Evolutionary conservation across 2,797 vertebrate species (phyloP), one percentile per base, ranked within the genome.

Genomic region (Catamblyrhynchus diadema): DNA sequence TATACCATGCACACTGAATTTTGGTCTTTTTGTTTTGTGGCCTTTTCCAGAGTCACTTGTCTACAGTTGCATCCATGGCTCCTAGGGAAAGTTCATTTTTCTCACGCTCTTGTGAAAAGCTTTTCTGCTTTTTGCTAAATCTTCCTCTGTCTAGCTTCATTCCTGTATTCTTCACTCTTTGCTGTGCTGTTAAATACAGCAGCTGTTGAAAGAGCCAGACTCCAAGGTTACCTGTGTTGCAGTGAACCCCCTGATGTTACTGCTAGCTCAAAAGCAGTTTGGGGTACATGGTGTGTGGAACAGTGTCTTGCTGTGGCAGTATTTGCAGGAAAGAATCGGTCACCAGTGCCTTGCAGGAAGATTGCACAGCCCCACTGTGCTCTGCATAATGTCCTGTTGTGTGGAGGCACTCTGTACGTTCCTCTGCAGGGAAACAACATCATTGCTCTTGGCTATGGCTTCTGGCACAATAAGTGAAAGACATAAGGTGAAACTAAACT

Each of bases 401-500:
- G 14, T 53, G 25, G 53, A 42, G 59, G 39, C 72, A 59, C 53
- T 88, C 41, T 39, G 2, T 17, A n/a, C 2, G 1, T 86, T 94
- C 41, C 23, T 16, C 23, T 91, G 2, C 44, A 70, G 19, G 12
- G 70, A 42, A 85, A 44, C 74, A 69, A 9, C 60, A 30, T 81
- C 28, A 25, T 8, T 67, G 54, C 45, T 71, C 33, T 81, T 39
- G 10, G 39, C 39, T 50, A 4, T 62, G 61, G 28, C 51, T 95
- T 89, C 57, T 96, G 72, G 47, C 44, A 7, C 42, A 74, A 24
- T 17, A 42, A 93, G n/a, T 81, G 54, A 73, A 92, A 75, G 14
- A 86, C 47, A 51, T 51, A 70, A 88, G 65, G 60, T 80, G 60
- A 82, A 97, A 82, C 86, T 90, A 75, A 97, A 90, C 53, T 86